Base-by-base conservation (phyloP, 2,113 vertebrate genomes). In the Ellobius talpinus region DNA sequence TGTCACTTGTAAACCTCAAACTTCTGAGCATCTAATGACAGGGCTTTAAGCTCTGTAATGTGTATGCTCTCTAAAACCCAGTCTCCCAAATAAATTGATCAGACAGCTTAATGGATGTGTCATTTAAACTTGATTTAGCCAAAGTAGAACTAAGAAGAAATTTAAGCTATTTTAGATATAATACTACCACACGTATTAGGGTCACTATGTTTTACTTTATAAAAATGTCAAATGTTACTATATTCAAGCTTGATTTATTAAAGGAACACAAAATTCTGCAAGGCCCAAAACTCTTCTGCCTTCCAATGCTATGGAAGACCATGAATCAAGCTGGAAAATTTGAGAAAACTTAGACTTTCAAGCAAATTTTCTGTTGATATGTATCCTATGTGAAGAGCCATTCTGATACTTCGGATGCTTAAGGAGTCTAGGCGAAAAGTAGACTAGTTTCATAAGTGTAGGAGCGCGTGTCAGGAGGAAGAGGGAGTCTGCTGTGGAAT, bases 141-240 rank as follows among this genome's bases (percentile, higher is more conserved):
- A 65, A 96, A 79, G 23, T 50, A 26, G 1, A 95, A 72, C 16
- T 68, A 50, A 14, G 77, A 93, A 87, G 31, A 85, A 92, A 90
- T 76, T 24, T 77, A 96, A 31, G 33, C 23, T 13, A 21, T 73
- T 68, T 24, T 65, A 36, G 4, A 85, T 84, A 76, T 63, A 72
- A 68, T 33, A 87, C n/a, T 6, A 87, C n/a, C 5, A 82, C 31
- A 89, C 19, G 72, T n/a, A 85, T 95, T 90, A 81, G 19, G 26
- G 7, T 81, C n/a, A 61, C 13, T 65, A 17, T 45, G 42, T 68
- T 94, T 97, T 81, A 92, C 14, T 74, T 87, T 58, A 93, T 9
- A 92, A 96, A 96, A 96, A 61, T 78, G 72, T 19, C 33, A 76
- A 96, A 93, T 3, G 7, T 92, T 74, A 45, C 50, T 82, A 77